These are phyloP conservation scores for Pitta sordida DNA, from an alignment of 2,113 vertebrate genomes.

Conservation along the genomic window DNA sequence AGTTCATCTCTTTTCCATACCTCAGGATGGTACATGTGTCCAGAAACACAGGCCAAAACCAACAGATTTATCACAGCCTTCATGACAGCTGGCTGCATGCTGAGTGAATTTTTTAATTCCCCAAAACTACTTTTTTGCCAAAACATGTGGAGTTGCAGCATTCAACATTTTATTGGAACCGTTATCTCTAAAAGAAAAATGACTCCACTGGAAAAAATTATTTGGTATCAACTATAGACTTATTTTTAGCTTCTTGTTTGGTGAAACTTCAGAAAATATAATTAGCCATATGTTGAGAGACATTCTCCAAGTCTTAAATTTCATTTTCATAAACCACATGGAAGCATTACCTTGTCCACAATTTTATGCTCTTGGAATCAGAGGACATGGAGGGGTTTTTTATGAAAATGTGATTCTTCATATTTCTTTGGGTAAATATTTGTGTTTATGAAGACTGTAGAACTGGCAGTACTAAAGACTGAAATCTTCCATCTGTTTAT, in stretches of 20 bases:
- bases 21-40: conserved; percentile 46
- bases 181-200: conserved; percentile 68
- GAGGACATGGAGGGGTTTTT: neutral
- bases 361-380: neutral
- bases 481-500: conserved; percentile 19
- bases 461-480: conserved; percentile 24
- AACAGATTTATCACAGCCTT: conserved; percentile 70
- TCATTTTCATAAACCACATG: conserved; percentile 10
- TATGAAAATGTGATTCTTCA: neutral
- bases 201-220: conserved; percentile 49
- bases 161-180: conserved; percentile 54
- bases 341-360: conserved; percentile 3
- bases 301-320: conserved; percentile 25
- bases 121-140: conserved; percentile 62
- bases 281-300: conserved; percentile 17
- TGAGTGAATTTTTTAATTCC: conserved; percentile 67
- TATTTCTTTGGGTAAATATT: conserved; percentile 28
- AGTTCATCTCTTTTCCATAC: conserved; percentile 67
- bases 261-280: conserved; percentile 52
- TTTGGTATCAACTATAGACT: conserved; percentile 41
- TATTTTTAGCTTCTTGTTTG: conserved; percentile 68
- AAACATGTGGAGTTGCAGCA: conserved; percentile 60
- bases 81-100: conserved; percentile 73
- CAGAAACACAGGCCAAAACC: conserved; percentile 70
- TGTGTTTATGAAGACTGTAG: conserved; percentile 28